Conservation (phyloP, 2,113 vertebrate genomes). For the Nyctereutes procyonoides region DNA sequence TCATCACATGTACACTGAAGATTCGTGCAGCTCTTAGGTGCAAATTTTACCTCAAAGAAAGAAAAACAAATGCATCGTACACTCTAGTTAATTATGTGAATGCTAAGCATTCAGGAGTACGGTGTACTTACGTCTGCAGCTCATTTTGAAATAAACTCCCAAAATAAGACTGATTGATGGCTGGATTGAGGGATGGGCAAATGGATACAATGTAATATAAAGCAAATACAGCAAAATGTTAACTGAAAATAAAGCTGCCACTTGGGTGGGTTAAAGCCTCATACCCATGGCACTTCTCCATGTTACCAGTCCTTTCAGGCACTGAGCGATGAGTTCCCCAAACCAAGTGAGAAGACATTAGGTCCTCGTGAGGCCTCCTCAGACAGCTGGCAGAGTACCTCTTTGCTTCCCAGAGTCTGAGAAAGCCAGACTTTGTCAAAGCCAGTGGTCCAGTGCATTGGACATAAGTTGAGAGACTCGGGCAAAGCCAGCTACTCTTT, state of each 20-base stretch:
- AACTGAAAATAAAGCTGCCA: background rate
- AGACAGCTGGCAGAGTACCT: background rate
- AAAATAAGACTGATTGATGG: background rate
- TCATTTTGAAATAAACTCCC: background rate
- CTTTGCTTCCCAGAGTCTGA: background rate
- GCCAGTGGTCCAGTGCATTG: background rate
- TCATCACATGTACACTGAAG: background rate
- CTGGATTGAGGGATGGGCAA: background rate
- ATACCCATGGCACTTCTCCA: background rate
- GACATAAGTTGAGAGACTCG: background rate
- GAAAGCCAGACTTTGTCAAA: background rate
- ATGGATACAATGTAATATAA: background rate
- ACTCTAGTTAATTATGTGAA: background rate
- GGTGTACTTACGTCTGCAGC: background rate
- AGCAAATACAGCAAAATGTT: background rate
- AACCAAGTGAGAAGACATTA: background rate
- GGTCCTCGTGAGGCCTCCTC: background rate
- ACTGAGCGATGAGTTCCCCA: background rate
- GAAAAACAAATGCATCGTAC: background rate
- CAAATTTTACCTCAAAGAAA: constrained; percentile 17
- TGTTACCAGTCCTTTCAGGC: background rate
- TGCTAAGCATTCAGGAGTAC: background rate
- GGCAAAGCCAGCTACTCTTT: background rate
- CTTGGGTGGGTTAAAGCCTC: background rate
- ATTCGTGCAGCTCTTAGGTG: background rate